Base-by-base conservation (phyloP, 2,797 vertebrate species). In the Otolemur crassicaudatus region DNA sequence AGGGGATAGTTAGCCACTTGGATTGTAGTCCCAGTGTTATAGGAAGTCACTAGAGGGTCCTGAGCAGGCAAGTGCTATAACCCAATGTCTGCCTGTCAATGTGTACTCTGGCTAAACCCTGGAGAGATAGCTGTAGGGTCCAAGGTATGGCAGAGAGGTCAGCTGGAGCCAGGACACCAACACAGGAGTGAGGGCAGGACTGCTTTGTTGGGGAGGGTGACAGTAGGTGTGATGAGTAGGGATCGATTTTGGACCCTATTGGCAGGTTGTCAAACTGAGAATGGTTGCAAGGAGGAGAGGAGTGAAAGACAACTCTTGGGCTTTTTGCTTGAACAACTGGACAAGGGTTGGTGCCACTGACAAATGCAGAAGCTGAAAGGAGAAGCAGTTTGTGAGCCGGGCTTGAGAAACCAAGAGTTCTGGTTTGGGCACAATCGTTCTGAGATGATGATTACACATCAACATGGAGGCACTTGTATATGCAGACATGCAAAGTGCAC, bases 51-150 rank as follows among this genome's bases (percentile, higher is more conserved):
- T 29, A 7, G n/a, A 88, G 23, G 53, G 22, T n/a, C 49, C 80
- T 73, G 53, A 23, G 49, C 46, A 63, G 73, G 63, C 27, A 16
- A 12, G 20, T 23, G 25, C 40, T 10, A 73, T 0, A 7, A 13
- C 3, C 37, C 19, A 22, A 49, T 31, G 11, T 11, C 8, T 0
- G 7, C 81, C 0, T 34, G 37, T 87, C 60, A 20, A 43, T 0
- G 4, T 7, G 27, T 20, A n/a, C 29, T 25, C 61, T 10, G 81
- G 46, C 25, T 85, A n/a, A 40, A 13, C 53, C 0, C 0, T 0
- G 2, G 34, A 69, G n/a, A 25, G 31, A 60, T 3, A 6, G 46
- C 19, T 13, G 3, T 4, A 13, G 49, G 19, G 58, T 3, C 19
- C 76, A 4, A 11, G 63, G 43, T 0, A 3, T 27, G 10, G 23